These are phyloP conservation scores for Pseudorhombus dupliciocellatus DNA, from an alignment of 2,113 vertebrate genomes.

Conservation along the genomic window DNA sequence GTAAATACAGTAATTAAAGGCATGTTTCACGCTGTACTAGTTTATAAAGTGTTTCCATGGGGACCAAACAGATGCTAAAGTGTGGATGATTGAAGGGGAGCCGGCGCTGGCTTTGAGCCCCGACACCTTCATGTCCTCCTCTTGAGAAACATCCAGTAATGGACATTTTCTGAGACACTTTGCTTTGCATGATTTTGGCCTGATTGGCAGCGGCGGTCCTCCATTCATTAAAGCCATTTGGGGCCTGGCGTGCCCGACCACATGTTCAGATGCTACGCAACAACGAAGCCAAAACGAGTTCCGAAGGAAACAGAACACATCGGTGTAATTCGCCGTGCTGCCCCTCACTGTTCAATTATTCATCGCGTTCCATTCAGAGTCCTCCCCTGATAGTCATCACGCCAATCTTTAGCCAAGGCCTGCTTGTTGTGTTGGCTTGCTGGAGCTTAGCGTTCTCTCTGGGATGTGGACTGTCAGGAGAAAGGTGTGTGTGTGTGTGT, in stretches of 20 bases:
- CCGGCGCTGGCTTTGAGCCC: too few relatives aligned
- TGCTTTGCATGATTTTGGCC: too few relatives aligned
- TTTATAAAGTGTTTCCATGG: too few relatives aligned
- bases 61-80: too few relatives aligned
- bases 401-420: constrained; percentile 54
- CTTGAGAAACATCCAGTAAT: too few relatives aligned
- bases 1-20: neutral
- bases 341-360: constrained; percentile 60
- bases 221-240: neutral
- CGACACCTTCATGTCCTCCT: too few relatives aligned
- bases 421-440: constrained; percentile 30
- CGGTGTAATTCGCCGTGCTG: neutral
- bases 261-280: constrained; percentile 27
- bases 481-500: constrained; percentile 5
- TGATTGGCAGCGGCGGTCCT: neutral
- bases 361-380: constrained; percentile 49
- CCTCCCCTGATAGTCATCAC: constrained; percentile 55
- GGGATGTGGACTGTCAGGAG: constrained; percentile 9
- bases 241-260: neutral
- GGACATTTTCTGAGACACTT: too few relatives aligned
- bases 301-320: constrained; percentile 21
- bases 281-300: constrained; percentile 43
- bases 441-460: constrained; percentile 12
- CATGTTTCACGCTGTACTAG: neutral
- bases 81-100: too few relatives aligned